Evolutionary conservation across 2,113 vertebrate genomes (phyloP).

Genomic region (Bufo gargarizans): DNA sequence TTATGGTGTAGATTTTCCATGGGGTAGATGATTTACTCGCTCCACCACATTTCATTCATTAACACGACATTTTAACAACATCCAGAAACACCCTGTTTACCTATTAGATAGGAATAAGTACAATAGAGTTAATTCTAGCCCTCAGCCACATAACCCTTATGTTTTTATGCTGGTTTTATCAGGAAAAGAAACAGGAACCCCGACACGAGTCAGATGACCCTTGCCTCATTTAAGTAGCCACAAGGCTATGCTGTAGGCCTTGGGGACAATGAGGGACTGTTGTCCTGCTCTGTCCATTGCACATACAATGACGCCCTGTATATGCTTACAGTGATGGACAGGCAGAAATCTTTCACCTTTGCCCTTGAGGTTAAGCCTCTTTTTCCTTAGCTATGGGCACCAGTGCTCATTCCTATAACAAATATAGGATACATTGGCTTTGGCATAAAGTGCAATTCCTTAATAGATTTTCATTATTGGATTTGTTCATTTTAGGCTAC

Average conservation of each 20-base stretch:
- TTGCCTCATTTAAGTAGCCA: slow-evolving; percentile 67
- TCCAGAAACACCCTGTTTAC: slow-evolving; percentile 66
- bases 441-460: neutral
- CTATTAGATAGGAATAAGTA: slow-evolving; percentile 37
- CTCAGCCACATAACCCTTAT: slow-evolving; percentile 58
- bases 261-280: slow-evolving; percentile 73
- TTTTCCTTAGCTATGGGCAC: slow-evolving; percentile 67
- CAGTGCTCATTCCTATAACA: neutral
- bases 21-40: neutral
- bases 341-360: slow-evolving; percentile 76
- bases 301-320: slow-evolving; percentile 67
- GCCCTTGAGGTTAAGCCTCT: slow-evolving; percentile 70
- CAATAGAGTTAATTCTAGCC: slow-evolving; percentile 61
- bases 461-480: neutral
- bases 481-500: neutral
- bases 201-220: slow-evolving; percentile 71
- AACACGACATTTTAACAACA: slow-evolving; percentile 60
- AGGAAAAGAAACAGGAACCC: slow-evolving; percentile 70
- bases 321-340: slow-evolving; percentile 65
- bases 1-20: slow-evolving; percentile 7
- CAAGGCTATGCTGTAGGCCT: slow-evolving; percentile 68
- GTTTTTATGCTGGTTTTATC: slow-evolving; percentile 60
- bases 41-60: slow-evolving; percentile 52
- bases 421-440: neutral
- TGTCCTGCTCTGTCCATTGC: slow-evolving; percentile 68